Conservation (phyloP, 2,888 invertebrate species). For the Orthosia gothica region DNA sequence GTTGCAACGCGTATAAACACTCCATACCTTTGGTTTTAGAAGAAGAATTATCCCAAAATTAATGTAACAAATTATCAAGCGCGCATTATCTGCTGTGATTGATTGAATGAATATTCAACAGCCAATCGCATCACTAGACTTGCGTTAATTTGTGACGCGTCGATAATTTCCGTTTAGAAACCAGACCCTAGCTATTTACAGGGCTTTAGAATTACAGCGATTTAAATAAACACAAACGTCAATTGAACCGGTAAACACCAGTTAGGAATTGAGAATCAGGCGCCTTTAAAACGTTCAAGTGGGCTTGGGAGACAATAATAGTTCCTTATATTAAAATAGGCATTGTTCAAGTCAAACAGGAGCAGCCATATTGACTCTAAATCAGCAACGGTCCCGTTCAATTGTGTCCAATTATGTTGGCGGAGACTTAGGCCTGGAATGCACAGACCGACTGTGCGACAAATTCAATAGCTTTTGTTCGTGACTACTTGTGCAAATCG, state of each 20-base stretch:
- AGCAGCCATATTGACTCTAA: slow-evolving; percentile 76
- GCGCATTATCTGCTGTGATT: neutral
- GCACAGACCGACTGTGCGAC: slow-evolving; percentile 35
- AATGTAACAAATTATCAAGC: neutral
- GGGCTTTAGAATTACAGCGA: slow-evolving; percentile 9
- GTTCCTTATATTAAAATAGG: slow-evolving; percentile 63
- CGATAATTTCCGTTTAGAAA: too few species aligned
- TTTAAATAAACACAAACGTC: slow-evolving; percentile 34
- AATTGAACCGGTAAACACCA: slow-evolving; percentile 31
- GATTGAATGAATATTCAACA: neutral
- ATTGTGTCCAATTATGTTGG: slow-evolving; percentile 85
- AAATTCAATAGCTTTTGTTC: slow-evolving; percentile 67
- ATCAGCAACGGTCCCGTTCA: slow-evolving; percentile 78
- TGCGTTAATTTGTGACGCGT: neutral
- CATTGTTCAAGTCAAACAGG: slow-evolving; percentile 69
- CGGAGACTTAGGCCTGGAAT: slow-evolving; percentile 61
- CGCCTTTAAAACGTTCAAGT: slow-evolving; percentile 40
- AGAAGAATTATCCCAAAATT: neutral
- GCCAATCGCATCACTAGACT: neutral
- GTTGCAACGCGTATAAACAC: slow-evolving; percentile 10
- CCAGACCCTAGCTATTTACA: neutral
- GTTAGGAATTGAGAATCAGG: slow-evolving; percentile 43
- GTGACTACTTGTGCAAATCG: slow-evolving; percentile 45
- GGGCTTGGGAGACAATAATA: slow-evolving; percentile 41
- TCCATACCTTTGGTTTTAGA: neutral